phyloP scores from a whole-genome alignment of 2,113 vertebrate species.

The Peucedramus taeniatus region DNA sequence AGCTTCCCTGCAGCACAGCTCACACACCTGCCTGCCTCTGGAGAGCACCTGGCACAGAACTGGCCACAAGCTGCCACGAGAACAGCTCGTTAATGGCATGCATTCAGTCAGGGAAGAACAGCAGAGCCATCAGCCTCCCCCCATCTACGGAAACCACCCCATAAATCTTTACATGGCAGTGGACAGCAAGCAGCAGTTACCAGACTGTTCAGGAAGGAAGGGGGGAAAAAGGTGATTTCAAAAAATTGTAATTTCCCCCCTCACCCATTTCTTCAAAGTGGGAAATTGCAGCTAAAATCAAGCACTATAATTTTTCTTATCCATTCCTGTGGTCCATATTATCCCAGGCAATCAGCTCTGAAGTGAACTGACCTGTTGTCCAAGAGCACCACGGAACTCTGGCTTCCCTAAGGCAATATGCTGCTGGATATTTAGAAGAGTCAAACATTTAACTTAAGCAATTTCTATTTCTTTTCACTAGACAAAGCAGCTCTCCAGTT shows the following conservation, averaged over 20 bases:
- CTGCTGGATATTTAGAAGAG: background rate
- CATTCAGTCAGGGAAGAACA: background rate
- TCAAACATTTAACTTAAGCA: background rate
- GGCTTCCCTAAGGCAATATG: background rate
- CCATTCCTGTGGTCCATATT: background rate
- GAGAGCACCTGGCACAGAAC: conserved; percentile 83
- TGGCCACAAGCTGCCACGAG: conserved; percentile 80
- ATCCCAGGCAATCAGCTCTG: background rate
- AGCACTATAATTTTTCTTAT: background rate
- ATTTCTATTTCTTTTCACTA: background rate
- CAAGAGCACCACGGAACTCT: background rate
- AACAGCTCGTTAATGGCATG: background rate
- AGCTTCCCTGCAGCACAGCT: conserved; percentile 74
- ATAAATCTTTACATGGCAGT: background rate
- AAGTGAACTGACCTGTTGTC: background rate
- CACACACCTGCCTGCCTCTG: conserved; percentile 75
- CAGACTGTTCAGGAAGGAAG: background rate
- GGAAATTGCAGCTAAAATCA: background rate
- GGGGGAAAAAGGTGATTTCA: accelerated
- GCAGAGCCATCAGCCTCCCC: background rate
- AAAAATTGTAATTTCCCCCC: background rate
- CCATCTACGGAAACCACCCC: background rate
- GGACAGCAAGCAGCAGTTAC: background rate
- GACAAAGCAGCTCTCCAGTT: background rate
- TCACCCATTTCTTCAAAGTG: background rate